Base-by-base conservation (phyloP, 2,113 vertebrate genomes). In the Esox niger region DNA sequence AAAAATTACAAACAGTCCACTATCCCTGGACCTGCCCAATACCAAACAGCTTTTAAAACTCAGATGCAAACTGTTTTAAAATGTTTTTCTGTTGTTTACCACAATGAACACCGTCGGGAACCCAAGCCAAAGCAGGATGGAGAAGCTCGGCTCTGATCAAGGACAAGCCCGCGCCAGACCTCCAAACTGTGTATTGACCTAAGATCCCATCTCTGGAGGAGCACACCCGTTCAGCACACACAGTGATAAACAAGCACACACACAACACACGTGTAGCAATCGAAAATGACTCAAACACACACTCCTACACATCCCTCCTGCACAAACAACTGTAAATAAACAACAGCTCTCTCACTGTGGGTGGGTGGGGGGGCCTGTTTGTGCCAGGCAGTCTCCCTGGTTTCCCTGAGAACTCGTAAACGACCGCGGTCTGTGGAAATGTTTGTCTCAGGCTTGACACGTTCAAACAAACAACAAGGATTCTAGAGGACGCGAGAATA, bases 191-290 rank as follows among this genome's bases (percentile, higher is more conserved):
- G 76, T 64, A 67, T 81, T 70, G 63, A 64, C 55, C 66, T 69
- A 74, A 77, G 86, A 90, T 91, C 64, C 47, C 70, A 90, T 91
- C 87, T 79, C 29, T 33, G 0, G 59, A 1, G 4, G 77, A 84
- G 82, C 84, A 47, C 87, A 81, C 87, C 85, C 82, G 79, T 76
- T 82, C 79, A 80, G 83, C 77, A 88, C 80, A 82, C 75, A 79
- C 32, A 77, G 78, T n/a, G 32, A 4, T 33, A 60, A 23, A 43
- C 29, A 23, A 30, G 60, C 67, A 66, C 23, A 49, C 59, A 57
- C 11, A 62, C 60, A 69, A 4, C 6, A 3, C 56, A 23, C 29
- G 13, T 29, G 56, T 4, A 23, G 52, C 27, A 20, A 29, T 31
- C 38, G 4, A 43, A 43, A 1, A 17, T 13, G 38, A 17, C 38